Evolutionary conservation across 2,888 invertebrate genomes (phyloP), one percentile per base, ranked within the genome.

Genomic region (Drosophila percnosoma): DNA sequence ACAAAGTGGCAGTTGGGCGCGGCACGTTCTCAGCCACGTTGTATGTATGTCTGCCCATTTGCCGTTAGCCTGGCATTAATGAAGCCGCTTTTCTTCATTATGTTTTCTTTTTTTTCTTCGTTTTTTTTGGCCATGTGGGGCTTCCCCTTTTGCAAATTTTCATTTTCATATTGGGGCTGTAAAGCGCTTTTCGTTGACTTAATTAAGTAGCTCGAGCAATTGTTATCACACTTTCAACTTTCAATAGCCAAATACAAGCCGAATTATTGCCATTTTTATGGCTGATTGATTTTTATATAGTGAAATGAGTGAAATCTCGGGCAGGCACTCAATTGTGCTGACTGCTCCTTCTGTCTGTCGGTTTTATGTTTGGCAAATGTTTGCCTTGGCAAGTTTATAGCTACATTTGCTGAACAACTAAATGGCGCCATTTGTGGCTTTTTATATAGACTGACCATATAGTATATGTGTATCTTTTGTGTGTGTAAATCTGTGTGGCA

Each of bases 311-410:
- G 29, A 38, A 80, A 79, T 74, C 69, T 55, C 58, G 42, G 42
- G 48, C 58, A 38, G 15, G 11, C 31, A n/a, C 29, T 45, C 52
- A 61, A 63, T 73, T 73, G 51, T 57, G 57, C 53, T 45, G 31
- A 33, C 48, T 62, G 60, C 58, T 55, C 49, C 70, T 78, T 66
- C 60, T 49, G 67, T 71, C 75, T 65, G 68, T 57, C 29, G 10
- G 18, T 84, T 89, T 89, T 89, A 90, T 90, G 90, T 80, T 90
- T 90, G 86, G 84, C 76, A 86, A 89, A 89, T 89, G 88, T 90
- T 89, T 83, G 71, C 71, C 72, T 76, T 73, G 74, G 67, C 80
- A 87, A 78, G 73, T 90, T 86, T 90, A 90, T 88, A 62, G 89
- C 83, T 77, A 69, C 83, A 86, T 88, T 83, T 74, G 65, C 53